Evolutionary conservation across 2,113 vertebrate genomes (phyloP).

Genomic region (Romanogobio albipinnatus): DNA sequence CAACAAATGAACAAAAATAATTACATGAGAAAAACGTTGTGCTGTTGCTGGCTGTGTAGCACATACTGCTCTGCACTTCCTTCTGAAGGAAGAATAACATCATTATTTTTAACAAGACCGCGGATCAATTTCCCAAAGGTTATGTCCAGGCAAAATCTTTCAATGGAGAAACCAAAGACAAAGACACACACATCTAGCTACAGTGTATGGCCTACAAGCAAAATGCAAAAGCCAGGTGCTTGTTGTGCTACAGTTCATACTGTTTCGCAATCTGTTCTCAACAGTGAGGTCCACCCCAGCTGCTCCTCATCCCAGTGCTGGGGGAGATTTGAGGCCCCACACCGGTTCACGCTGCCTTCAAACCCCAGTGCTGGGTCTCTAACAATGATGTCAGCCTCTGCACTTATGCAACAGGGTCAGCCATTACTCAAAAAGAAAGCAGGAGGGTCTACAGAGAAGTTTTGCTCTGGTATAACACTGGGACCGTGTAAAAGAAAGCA

Average conservation of each 20-base stretch:
- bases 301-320: slow-evolving; percentile 24
- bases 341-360: slow-evolving; percentile 22
- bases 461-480: not conserved
- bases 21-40: not conserved
- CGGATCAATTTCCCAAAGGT: not conserved
- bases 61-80: not conserved
- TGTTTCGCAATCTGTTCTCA: slow-evolving; percentile 8
- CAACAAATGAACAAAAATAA: not conserved
- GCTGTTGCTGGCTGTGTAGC: not conserved
- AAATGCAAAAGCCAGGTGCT: slow-evolving; percentile 24
- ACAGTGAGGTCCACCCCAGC: not conserved
- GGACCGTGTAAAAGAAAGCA: not conserved
- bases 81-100: not conserved
- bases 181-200: not conserved
- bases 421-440: slow-evolving; percentile 43
- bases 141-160: not conserved
- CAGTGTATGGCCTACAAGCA: not conserved
- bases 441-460: slow-evolving; percentile 32
- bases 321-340: slow-evolving; percentile 43
- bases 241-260: not conserved
- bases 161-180: not conserved
- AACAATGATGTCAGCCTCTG: slow-evolving; percentile 53
- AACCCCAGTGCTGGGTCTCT: slow-evolving; percentile 41
- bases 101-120: not conserved
- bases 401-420: slow-evolving; percentile 47